Percentiles rank a stretch among this genome's conserved stretches.
Evolutionary conservation across 2,888 invertebrate genomes (phyloP).

Genomic region (Cylindroiulus punctatus): DNA sequence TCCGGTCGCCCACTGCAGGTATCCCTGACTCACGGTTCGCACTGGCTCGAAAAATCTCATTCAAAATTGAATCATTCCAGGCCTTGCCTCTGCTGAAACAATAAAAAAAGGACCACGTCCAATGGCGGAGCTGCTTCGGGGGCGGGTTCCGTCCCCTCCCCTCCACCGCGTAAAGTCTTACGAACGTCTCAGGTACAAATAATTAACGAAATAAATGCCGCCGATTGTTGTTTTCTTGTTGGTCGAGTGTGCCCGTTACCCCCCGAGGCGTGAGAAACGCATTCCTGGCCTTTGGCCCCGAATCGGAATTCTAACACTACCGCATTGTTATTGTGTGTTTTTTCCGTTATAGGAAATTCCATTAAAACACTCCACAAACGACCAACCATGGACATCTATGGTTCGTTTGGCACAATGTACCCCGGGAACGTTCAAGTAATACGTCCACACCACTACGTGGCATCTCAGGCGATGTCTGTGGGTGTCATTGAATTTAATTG

Average conservation of each 20-base stretch:
- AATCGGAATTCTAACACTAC: not conserved
- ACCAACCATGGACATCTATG: no score
- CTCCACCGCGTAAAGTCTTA: not conserved
- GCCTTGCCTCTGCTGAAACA: no score
- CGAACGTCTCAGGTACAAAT: not conserved
- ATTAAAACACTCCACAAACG: no score
- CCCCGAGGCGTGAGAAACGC: not conserved
- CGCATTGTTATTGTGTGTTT: not conserved
- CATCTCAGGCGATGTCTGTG: no score
- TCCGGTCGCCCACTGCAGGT: not conserved
- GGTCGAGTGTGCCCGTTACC: conserved; percentile 2
- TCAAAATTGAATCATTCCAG: conserved; percentile 24
- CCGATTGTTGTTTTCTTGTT: no score
- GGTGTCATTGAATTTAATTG: no score
- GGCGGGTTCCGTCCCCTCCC: not conserved
- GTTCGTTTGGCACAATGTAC: no score
- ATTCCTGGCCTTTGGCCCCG: conserved; percentile 8
- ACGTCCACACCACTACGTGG: no score
- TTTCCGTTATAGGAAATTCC: not conserved
- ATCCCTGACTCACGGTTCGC: conserved; percentile 5
- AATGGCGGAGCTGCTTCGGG: not conserved
- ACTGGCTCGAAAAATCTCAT: not conserved
- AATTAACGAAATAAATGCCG: not conserved
- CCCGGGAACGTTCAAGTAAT: no score
- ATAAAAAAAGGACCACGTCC: not conserved